A percentile compares a stretch with the other conserved stretches of the same genome.
phyloP scores from a whole-genome alignment of 2,888 invertebrate species.

The Drosophila phalerata region DNA sequence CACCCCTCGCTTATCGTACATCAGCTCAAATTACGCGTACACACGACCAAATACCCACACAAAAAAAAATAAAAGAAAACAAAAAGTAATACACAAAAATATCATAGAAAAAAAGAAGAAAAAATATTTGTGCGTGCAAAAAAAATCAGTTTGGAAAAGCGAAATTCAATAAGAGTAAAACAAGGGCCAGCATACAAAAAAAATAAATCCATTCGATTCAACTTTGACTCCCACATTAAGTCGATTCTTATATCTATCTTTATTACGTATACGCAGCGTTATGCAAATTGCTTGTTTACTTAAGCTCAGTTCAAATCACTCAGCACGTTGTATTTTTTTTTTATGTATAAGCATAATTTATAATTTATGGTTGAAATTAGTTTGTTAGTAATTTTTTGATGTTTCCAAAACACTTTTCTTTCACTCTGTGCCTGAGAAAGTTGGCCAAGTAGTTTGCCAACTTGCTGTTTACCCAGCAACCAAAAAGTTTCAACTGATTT shows the following conservation, averaged over 20 bases:
- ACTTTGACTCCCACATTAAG: constrained; percentile 3
- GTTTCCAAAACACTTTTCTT: constrained; percentile 1
- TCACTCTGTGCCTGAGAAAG: not conserved
- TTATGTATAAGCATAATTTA: constrained; percentile 45
- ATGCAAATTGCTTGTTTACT: constrained; percentile 70
- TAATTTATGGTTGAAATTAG: constrained; percentile 66
- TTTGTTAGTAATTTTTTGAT: constrained; percentile 31
- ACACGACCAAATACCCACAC: constrained; percentile 45
- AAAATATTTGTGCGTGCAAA: constrained; percentile 61
- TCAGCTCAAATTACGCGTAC: constrained; percentile 73
- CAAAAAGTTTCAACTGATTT: constrained; percentile 68
- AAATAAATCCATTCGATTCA: constrained; percentile 18
- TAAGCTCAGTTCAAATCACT: constrained; percentile 22
- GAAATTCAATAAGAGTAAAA: constrained; percentile 53
- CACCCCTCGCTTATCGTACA: constrained; percentile 63
- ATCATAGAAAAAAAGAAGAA: constrained; percentile 23
- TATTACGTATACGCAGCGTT: constrained; percentile 73
- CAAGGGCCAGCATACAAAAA: constrained; percentile 11
- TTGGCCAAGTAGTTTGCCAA: constrained; percentile 22
- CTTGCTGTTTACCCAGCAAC: constrained; percentile 26
- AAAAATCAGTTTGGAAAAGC: constrained; percentile 31
- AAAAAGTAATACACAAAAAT: constrained; percentile 9
- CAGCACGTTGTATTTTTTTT: not conserved
- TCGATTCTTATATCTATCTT: constrained; percentile 57
- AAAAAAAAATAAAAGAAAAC: no score